Percentiles rank a stretch among this genome's conserved stretches.
Conservation (phyloP, 2,888 invertebrate species). For the Caenorhabditis angaria region DNA sequence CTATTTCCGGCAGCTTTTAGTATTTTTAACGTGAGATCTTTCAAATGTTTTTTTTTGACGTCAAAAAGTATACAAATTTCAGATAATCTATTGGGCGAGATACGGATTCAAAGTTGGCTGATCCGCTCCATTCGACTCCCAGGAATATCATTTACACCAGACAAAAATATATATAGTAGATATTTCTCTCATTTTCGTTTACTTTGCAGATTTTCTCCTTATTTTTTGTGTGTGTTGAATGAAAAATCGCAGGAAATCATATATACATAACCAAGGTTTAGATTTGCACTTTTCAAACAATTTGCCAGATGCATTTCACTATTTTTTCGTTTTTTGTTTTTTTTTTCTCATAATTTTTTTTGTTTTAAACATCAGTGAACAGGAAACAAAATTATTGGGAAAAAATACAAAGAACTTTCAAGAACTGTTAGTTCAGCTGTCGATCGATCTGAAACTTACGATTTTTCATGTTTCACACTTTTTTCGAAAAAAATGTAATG, state of each 20-base stretch:
- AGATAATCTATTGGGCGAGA: constrained; percentile 54
- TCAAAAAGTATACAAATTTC: constrained; percentile 13
- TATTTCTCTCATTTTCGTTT: background rate
- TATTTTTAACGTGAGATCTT: constrained; percentile 47
- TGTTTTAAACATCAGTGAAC: background rate
- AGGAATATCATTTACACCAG: background rate
- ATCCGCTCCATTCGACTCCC: background rate
- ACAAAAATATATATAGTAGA: background rate
- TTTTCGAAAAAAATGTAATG: too few species aligned
- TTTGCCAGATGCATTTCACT: too few species aligned
- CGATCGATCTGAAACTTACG: background rate
- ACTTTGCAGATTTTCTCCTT: background rate
- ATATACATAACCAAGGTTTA: background rate
- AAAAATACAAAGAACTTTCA: constrained; percentile 1
- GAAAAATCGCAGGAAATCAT: constrained; percentile 1
- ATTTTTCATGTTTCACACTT: too few species aligned
- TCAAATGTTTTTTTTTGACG: background rate
- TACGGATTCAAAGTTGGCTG: constrained; percentile 40
- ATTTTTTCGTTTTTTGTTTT: too few species aligned
- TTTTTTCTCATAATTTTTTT: background rate
- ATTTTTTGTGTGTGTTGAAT: background rate
- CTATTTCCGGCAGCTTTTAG: constrained; percentile 54
- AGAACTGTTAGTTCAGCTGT: background rate
- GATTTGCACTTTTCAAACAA: too few species aligned
- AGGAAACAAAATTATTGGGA: background rate